Conservation (phyloP, 2,888 invertebrate genomes). For the Agrochola lychnidis region DNA sequence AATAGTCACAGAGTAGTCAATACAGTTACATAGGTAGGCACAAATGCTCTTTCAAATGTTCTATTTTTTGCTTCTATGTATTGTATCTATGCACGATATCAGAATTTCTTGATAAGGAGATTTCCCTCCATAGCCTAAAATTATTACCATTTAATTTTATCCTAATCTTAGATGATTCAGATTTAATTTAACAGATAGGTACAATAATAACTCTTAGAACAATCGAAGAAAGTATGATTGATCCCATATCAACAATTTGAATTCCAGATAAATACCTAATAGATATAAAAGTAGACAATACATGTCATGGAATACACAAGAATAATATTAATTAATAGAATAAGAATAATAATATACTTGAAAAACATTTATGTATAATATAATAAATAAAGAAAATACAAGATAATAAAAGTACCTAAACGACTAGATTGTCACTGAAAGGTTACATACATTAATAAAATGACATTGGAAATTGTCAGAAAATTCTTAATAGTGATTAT, state of each 20-base stretch:
- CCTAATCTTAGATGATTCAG: conserved; percentile 28
- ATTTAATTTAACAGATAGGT: conserved; percentile 45
- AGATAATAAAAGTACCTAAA: conserved; percentile 40
- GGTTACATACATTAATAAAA: conserved; percentile 28
- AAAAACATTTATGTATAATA: conserved; percentile 40
- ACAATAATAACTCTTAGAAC: conserved; percentile 47
- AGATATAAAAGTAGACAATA: conserved; percentile 36
- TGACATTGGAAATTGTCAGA: conserved; percentile 25
- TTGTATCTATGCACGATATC: conserved; percentile 14
- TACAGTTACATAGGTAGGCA: conserved; percentile 39
- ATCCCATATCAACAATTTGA: conserved; percentile 71
- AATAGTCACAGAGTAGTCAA: conserved; percentile 24
- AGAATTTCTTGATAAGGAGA: conserved; percentile 25
- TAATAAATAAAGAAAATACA: conserved; percentile 30
- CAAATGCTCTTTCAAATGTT: conserved; percentile 39
- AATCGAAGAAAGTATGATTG: conserved; percentile 66
- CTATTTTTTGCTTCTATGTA: conserved; percentile 23
- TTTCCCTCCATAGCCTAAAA: conserved; percentile 22
- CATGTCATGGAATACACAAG: conserved; percentile 59
- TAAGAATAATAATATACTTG: conserved; percentile 32
- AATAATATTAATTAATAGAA: conserved; percentile 40
- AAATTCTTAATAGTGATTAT: conserved; percentile 21
- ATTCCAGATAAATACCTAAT: conserved; percentile 52
- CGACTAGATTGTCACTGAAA: conserved; percentile 65
- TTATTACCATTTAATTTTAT: conserved; percentile 19